Evolutionary conservation across 1,140 invertebrate genomes (phyloP).

Genomic region (Heliconius melpomene): DNA sequence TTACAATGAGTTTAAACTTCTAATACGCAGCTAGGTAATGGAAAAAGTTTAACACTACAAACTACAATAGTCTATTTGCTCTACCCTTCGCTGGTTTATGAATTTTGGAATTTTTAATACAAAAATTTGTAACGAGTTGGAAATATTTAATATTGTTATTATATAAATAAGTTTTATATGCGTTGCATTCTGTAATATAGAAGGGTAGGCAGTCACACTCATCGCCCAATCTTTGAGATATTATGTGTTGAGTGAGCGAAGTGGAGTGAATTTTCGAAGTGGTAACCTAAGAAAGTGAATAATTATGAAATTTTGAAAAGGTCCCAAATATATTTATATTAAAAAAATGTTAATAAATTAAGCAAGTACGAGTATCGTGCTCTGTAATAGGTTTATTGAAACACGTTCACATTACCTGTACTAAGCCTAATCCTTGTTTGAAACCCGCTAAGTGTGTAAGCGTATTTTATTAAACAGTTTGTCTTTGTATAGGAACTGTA

Average conservation of each 20-base stretch:
- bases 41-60: conserved; percentile 15
- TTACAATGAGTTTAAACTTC: background rate
- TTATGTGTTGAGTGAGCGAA: no score
- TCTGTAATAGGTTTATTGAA: background rate
- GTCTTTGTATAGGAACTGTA: background rate
- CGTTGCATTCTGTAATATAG: background rate
- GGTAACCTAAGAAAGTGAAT: no score
- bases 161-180: no score
- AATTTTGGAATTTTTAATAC: background rate
- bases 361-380: background rate
- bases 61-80: conserved; percentile 1
- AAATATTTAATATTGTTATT: background rate
- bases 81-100: background rate
- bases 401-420: conserved; percentile 5
- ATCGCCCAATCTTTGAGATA: no score
- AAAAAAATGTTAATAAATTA: no score
- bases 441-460: background rate
- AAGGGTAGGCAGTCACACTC: no score
- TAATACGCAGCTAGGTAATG: conserved; percentile 15
- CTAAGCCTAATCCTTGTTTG: conserved; percentile 5
- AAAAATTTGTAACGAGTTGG: background rate
- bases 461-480: conserved; percentile 2
- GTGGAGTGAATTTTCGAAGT: no score
- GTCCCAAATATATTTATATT: no score
- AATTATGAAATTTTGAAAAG: no score